Conservation (phyloP, 2,113 vertebrate species). For the Chloropsis hardwickii region DNA sequence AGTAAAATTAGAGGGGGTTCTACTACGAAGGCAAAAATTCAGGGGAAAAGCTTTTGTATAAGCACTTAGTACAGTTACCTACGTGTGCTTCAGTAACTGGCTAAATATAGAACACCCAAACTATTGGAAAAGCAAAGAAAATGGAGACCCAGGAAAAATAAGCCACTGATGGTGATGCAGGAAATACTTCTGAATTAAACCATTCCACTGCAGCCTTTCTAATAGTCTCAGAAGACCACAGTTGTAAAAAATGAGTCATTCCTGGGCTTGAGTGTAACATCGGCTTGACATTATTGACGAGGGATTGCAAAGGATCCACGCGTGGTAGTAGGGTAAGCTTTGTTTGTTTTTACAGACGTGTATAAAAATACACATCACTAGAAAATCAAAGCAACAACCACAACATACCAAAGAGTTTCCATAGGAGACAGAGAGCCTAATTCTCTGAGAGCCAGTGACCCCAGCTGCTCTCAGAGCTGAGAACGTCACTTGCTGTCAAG, state of each 20-base stretch:
- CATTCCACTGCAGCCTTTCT: conserved; percentile 27
- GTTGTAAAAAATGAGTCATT: conserved; percentile 50
- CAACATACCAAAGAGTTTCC: conserved; percentile 25
- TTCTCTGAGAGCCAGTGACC: conserved; percentile 3
- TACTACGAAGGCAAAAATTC: conserved; percentile 37
- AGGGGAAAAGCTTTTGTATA: neutral
- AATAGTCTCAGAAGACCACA: conserved; percentile 43
- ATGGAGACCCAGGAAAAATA: conserved; percentile 40
- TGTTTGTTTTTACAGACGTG: conserved; percentile 35
- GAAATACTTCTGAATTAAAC: conserved; percentile 44
- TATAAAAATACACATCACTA: conserved; percentile 42
- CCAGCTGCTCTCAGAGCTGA: conserved; percentile 20
- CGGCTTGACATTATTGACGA: neutral
- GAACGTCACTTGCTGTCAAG: neutral
- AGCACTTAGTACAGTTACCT: conserved; percentile 22
- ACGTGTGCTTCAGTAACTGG: neutral
- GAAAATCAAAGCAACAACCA: conserved; percentile 46
- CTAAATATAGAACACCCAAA: conserved; percentile 63
- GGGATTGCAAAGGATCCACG: neutral
- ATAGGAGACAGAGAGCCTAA: conserved; percentile 3
- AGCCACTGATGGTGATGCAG: conserved; percentile 18
- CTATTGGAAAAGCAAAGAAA: conserved; percentile 21
- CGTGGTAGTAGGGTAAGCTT: neutral
- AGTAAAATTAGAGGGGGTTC: conserved; percentile 56
- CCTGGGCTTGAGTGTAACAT: neutral